Base-by-base conservation (phyloP, 2,113 vertebrate species). In the Tachuris rubrigastra region DNA sequence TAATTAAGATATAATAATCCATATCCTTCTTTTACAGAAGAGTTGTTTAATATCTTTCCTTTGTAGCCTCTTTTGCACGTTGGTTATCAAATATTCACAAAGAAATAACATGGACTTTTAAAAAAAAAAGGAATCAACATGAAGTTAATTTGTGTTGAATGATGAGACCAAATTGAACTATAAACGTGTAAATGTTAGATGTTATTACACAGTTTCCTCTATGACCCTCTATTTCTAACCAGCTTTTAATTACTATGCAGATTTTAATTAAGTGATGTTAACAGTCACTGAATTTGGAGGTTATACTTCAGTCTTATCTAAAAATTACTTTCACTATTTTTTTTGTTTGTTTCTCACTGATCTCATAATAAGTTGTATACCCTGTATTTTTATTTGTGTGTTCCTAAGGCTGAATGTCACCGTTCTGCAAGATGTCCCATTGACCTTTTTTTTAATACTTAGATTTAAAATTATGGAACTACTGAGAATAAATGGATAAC, bases 111-210 rank as follows among this genome's bases (percentile, higher is more conserved):
- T 5, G 59, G 25, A 58, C 89, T 33, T n/a, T n/a, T n/a, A n/a
- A 62, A 60, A 31, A 47, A 44, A 67, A n/a, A 60, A 55, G 3
- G 87, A 73, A 81, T 39, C 42, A 87, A 75, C 12, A 81, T 27
- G 62, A 90, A 80, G 44, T 85, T 84, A 92, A 89, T 90, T 87
- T 87, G 12, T 74, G 27, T 76, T 78, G 63, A 95, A 85, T 85
- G 46, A 85, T 58, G 30, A 91, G 14, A 50, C n/a, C 46, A 71
- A 75, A 83, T 49, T 87, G 17, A 86, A 73, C 86, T 84, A 46
- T 8, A 63, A 12, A 25, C 46, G 10, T 31, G 28, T 53, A 76
- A 80, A 78, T 89, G 20, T 93, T 63, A 89, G n/a, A 46, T 67
- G 31, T 50, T 75, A 59, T 31, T 89, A 75, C 25, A 30, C n/a